A percentile compares a stretch with the other conserved stretches of the same genome.
These are phyloP conservation scores for Stomorhina lunata DNA, from an alignment of 2,888 invertebrate species.

Conservation along the genomic window DNA sequence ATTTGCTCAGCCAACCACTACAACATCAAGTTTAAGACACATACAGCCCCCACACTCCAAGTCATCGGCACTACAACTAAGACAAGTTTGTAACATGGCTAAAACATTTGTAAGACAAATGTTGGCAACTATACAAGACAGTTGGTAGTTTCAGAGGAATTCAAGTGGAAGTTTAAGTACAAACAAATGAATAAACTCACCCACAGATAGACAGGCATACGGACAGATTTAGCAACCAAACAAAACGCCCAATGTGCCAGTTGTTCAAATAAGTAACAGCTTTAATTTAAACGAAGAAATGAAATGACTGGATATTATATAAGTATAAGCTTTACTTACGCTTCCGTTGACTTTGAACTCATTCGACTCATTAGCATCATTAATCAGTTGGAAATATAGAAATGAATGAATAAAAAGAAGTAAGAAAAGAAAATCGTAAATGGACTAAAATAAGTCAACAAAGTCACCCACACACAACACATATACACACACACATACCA, in stretches of 20 bases:
- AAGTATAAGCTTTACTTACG: constrained; percentile 33
- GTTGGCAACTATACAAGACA: background rate
- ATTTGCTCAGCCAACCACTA: background rate
- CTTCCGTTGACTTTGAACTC: constrained; percentile 58
- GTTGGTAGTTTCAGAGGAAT: background rate
- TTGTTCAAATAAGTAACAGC: constrained; percentile 25
- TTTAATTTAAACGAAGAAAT: constrained; percentile 7
- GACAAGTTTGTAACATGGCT: background rate
- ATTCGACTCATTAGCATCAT: constrained; percentile 67
- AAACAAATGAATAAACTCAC: too few relatives aligned
- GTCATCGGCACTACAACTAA: background rate
- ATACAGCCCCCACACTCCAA: too few relatives aligned
- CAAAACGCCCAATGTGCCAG: background rate
- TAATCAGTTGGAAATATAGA: constrained; percentile 66
- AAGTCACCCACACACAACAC: background rate
- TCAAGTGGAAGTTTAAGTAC: background rate
- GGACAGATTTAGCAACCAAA: background rate
- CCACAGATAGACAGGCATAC: too few relatives aligned
- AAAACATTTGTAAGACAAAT: background rate
- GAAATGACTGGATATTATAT: too few relatives aligned
- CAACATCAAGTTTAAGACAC: background rate
- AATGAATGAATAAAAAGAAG: background rate
- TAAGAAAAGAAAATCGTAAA: background rate
- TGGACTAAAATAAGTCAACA: background rate
- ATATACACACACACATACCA: background rate